Evolutionary conservation across 2,888 invertebrate species (phyloP), one percentile per base, ranked within the genome.

Genomic region (Hermodice carunculata): DNA sequence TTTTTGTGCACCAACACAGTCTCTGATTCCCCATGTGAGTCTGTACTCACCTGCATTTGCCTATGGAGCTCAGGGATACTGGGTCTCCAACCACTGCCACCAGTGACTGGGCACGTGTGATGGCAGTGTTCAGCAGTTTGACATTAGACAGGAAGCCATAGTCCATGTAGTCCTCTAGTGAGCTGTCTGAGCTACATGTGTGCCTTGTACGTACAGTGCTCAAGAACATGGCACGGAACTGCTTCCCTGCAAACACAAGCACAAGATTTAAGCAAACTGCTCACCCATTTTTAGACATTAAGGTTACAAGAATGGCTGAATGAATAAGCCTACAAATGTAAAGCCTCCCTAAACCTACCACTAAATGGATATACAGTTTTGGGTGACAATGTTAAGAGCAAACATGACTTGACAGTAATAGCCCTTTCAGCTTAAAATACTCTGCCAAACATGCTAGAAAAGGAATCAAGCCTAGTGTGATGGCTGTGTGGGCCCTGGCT

Each of bases 1-100:
- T n/a, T n/a, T n/a, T n/a, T n/a, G n/a, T n/a, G n/a, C n/a, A n/a
- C n/a, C n/a, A n/a, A n/a, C n/a, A n/a, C n/a, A n/a, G n/a, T n/a
- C n/a, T n/a, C n/a, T n/a, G n/a, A n/a, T n/a, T n/a, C n/a, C n/a
- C n/a, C n/a, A n/a, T n/a, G n/a, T n/a, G n/a, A n/a, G n/a, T n/a
- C n/a, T n/a, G n/a, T n/a, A 70, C 79, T 64, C 66, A 88, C 88
- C 89, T 90, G 85, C 94, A 94, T 66, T 92, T 89, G 6, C 94
- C 94, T 53, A 93, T 89, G 0, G 93, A 92, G 77, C 93, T 92
- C 11, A 94, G 86, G 0, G 93, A 93, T 0, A 94, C 90, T 0
- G 94, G 94, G 87, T 94, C 94, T 0, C 94, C 94, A 1, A 94
- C 92, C 17, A 94, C 93, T 2, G 92, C 93, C 0, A 94, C 93